phyloP scores from a whole-genome alignment of 2,797 vertebrate genomes.

The Delichon dasypus region DNA sequence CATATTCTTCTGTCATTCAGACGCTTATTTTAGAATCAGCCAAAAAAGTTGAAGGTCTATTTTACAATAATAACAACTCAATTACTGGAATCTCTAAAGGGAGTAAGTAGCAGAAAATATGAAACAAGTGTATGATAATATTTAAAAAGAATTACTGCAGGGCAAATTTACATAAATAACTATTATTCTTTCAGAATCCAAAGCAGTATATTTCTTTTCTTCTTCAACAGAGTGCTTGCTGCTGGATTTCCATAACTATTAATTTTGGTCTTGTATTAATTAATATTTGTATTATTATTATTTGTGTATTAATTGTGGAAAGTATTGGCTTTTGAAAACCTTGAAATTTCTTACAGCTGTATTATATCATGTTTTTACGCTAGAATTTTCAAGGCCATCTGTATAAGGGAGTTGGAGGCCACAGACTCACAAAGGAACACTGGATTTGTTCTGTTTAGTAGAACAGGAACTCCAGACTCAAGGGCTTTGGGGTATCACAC shows the following conservation, averaged over 20 bases:
- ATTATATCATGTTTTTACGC: neutral
- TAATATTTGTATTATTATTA: neutral
- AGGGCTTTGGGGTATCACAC: neutral
- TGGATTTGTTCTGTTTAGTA: neutral
- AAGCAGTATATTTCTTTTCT: neutral
- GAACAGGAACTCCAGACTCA: neutral
- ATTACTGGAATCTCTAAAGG: slow-evolving; percentile 42
- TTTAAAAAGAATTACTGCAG: neutral
- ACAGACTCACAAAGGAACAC: neutral
- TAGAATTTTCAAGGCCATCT: neutral
- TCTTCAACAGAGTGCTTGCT: neutral
- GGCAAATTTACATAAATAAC: neutral
- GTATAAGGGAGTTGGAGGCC: neutral
- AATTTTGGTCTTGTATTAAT: neutral
- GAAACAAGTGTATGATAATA: neutral
- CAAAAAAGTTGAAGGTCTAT: slow-evolving; percentile 55
- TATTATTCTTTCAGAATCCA: neutral
- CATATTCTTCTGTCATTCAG: slow-evolving; percentile 61
- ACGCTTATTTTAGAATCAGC: slow-evolving; percentile 65
- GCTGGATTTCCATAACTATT: neutral
- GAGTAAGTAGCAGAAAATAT: slow-evolving; percentile 13
- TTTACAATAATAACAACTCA: slow-evolving; percentile 41
- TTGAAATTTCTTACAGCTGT: neutral
- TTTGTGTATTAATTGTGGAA: neutral
- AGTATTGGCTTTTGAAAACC: neutral